A percentile compares a stretch with the other conserved stretches of the same genome.
phyloP scores from a whole-genome alignment of 2,888 invertebrate genomes.

The Carpatolechia fugitivella region DNA sequence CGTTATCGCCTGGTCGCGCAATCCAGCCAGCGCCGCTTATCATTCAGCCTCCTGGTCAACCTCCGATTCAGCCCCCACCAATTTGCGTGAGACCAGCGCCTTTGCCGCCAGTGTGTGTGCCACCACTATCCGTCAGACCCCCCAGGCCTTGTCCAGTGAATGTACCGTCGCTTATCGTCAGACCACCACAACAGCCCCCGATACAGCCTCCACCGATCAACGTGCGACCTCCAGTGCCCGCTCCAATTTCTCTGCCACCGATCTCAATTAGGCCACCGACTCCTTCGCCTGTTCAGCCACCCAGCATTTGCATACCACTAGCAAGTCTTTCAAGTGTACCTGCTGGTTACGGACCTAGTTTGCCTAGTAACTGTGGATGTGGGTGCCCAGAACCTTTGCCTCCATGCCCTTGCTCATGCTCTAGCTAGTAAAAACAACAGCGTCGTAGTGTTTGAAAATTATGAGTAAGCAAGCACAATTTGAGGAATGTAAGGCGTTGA shows the following conservation, averaged over 20 bases:
- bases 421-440: background rate
- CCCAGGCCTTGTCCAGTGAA: constrained; percentile 38
- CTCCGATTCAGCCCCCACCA: constrained; percentile 45
- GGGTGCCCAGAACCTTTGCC: background rate
- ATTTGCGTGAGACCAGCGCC: constrained; percentile 45
- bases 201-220: constrained; percentile 40
- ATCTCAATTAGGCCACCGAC: constrained; percentile 32
- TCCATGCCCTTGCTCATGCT: background rate
- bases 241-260: constrained; percentile 42
- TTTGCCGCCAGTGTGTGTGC: constrained; percentile 39
- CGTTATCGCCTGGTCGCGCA: constrained; percentile 41
- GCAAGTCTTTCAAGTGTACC: background rate
- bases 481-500: background rate
- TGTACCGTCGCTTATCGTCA: constrained; percentile 33
- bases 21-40: constrained; percentile 52
- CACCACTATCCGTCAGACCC: constrained; percentile 44
- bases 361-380: background rate
- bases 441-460: background rate
- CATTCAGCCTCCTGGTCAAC: constrained; percentile 39
- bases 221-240: constrained; percentile 41
- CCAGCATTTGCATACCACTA: background rate
- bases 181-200: constrained; percentile 30
- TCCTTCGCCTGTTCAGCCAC: constrained; percentile 8
- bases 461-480: background rate
- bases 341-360: background rate